phyloP scores from a whole-genome alignment of 2,797 vertebrate genomes.

The Tapirus indicus region DNA sequence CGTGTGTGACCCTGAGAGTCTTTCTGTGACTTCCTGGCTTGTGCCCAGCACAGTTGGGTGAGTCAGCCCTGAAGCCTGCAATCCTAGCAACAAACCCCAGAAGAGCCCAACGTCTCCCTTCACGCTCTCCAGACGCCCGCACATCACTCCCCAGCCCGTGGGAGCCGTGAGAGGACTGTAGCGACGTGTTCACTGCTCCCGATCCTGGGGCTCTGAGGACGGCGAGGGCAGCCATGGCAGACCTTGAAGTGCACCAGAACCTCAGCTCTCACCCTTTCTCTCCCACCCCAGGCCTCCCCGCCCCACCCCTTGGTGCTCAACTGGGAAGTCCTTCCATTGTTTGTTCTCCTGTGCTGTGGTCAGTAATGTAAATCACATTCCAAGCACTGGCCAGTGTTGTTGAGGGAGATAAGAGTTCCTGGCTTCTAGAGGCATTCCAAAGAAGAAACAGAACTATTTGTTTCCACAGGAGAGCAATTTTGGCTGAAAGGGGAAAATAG shows the following conservation, averaged over 20 bases:
- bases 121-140: background rate
- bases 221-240: background rate
- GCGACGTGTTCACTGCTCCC: background rate
- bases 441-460: slow-evolving; percentile 10
- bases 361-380: slow-evolving; percentile 57
- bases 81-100: background rate
- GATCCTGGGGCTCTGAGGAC: background rate
- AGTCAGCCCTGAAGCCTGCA: slow-evolving; percentile 63
- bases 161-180: background rate
- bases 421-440: slow-evolving; percentile 41
- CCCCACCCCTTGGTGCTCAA: fast-evolving
- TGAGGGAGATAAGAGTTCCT: slow-evolving; percentile 57
- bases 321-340: background rate
- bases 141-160: background rate
- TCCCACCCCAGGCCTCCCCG: no score
- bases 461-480: slow-evolving; percentile 25
- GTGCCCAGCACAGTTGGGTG: slow-evolving; percentile 70
- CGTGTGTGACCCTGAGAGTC: slow-evolving; percentile 63
- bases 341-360: background rate
- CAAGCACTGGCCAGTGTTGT: background rate
- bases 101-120: background rate
- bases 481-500: slow-evolving; percentile 12
- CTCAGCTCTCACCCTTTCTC: no score
- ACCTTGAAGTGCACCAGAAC: background rate
- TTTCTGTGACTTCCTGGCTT: slow-evolving; percentile 38